Evolutionary conservation across 2,888 invertebrate genomes (phyloP), one percentile per base, ranked within the genome.

Genomic region (Pyralis farinalis): DNA sequence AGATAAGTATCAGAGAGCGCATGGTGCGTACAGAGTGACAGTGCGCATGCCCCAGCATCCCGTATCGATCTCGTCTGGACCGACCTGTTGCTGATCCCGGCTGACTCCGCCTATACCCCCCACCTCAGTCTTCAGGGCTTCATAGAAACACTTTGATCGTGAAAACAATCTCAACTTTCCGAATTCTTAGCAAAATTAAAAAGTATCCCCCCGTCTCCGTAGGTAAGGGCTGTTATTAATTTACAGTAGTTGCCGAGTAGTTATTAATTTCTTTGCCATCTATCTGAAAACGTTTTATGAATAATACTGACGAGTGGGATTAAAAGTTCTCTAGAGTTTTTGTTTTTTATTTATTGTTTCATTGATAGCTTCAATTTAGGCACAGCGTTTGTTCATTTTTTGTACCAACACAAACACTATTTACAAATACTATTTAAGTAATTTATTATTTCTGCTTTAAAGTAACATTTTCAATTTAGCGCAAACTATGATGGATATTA

Each of bases 111-210:
- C 69, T 54, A 52, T 42, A 55, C 46, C 46, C 50, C 45, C 58
- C 35, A 49, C 53, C 47, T 52, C 37, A 33, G 52, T 46, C 53
- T 55, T 50, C 55, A 55, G 53, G 52, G 55, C 53, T 62, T 61
- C 54, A 54, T 49, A 49, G 50, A 65, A 71, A 71, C 71, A 74
- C 74, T 81, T 76, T 77, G 76, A 80, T 77, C 68, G 63, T 49
- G 56, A 73, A 82, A 84, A 84, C 80, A 86, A 83, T 84, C 75
- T 77, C 49, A 84, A 86, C 80, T 85, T 85, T 74, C 49, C 53
- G 57, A 77, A 83, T 80, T 82, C 75, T 81, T 79, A 50, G 56
- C 61, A 65, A 81, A 77, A 81, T 84, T 77, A 62, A 78, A 83
- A 84, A 73, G 73, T 83, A 74, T 60, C 22, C 47, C 32, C 46